phyloP scores from a whole-genome alignment of 2,113 vertebrate genomes.

The Herpetotheres cachinnans region DNA sequence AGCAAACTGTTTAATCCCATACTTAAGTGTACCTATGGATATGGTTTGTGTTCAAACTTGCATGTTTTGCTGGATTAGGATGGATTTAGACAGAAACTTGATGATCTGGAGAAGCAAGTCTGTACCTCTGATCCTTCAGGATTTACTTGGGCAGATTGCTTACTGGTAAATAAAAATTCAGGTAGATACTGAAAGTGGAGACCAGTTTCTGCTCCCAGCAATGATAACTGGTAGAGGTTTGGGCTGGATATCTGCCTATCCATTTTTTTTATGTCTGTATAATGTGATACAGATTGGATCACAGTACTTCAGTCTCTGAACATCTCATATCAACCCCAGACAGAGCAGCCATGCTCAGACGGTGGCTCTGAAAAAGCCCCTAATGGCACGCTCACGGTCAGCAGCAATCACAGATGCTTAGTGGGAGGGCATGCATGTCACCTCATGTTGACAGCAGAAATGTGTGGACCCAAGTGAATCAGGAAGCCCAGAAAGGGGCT shows the following conservation, averaged over 20 bases:
- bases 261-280: not conserved
- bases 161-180: not conserved
- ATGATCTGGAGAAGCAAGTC: not conserved
- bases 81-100: conserved; percentile 6
- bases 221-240: not conserved
- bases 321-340: not conserved
- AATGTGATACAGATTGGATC: not conserved
- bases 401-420: not conserved
- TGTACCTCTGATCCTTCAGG: not conserved
- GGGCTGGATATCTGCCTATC: not conserved
- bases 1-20: conserved; percentile 16
- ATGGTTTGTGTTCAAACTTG: not conserved
- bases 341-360: not conserved
- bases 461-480: not conserved
- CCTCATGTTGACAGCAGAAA: not conserved
- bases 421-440: not conserved
- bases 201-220: not conserved
- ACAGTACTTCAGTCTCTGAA: not conserved
- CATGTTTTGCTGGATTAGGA: not conserved
- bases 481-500: not conserved
- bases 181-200: not conserved
- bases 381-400: not conserved
- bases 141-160: not conserved
- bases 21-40: conserved; percentile 34
- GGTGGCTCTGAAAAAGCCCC: not conserved